phyloP scores from a whole-genome alignment of 92 coral and sea anemone species.

The Metridium senile region DNA sequence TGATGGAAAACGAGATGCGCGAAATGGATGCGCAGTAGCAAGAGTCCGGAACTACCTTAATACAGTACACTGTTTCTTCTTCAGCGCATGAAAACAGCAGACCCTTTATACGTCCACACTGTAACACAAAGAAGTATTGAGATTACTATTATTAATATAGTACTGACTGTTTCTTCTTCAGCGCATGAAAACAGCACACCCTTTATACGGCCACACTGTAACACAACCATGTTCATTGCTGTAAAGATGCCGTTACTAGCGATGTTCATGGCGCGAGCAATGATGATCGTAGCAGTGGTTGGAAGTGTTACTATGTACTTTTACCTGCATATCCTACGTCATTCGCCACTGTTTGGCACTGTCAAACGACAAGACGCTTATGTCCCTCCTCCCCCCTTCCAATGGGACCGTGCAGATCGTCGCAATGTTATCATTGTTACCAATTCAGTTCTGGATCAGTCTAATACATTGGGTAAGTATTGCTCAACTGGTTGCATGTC shows the following conservation, averaged over 20 bases:
- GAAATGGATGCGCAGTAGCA: no score
- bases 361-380: constrained; percentile 4
- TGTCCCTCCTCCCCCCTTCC: constrained; percentile 20
- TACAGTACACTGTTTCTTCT: no score
- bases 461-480: constrained; percentile 40
- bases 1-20: no score
- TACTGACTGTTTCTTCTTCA: background rate
- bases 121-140: no score
- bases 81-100: no score
- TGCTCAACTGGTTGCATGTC: background rate
- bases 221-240: background rate
- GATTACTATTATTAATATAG: no score
- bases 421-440: constrained; percentile 33
- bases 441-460: background rate
- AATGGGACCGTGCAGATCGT: constrained; percentile 46
- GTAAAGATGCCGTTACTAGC: constrained; percentile 35
- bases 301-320: constrained; percentile 38
- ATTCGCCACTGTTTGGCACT: background rate
- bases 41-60: no score
- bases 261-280: constrained; percentile 31
- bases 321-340: constrained; percentile 28
- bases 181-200: background rate
- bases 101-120: no score
- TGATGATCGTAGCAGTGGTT: constrained; percentile 36
- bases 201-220: background rate